phyloP scores from a whole-genome alignment of 2,888 invertebrate genomes.

The Ischnus inquisitorius region DNA sequence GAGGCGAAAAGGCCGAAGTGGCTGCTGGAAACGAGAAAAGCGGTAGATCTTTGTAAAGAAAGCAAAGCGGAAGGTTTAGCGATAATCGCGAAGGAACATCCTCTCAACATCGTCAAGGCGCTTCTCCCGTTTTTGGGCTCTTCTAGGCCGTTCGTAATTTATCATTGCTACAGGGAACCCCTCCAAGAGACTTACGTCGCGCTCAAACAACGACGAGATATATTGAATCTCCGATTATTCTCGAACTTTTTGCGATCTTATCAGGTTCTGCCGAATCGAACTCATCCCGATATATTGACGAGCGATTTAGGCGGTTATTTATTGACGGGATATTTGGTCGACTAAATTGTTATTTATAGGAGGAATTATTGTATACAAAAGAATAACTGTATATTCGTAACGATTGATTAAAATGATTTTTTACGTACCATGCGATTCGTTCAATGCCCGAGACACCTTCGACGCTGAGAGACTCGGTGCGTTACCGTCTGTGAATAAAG shows the following conservation, averaged over 20 bases:
- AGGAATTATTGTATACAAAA: slow-evolving; percentile 36
- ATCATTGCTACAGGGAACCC: slow-evolving; percentile 93
- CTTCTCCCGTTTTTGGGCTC: slow-evolving; percentile 92
- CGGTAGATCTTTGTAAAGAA: slow-evolving; percentile 87
- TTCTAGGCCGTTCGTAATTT: slow-evolving; percentile 95
- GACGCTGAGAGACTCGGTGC: neutral
- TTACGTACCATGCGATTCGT: neutral
- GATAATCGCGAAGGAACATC: slow-evolving; percentile 95
- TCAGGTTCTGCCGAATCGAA: slow-evolving; percentile 95
- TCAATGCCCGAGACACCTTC: neutral
- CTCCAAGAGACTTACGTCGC: slow-evolving; percentile 93
- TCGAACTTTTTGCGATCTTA: slow-evolving; percentile 96
- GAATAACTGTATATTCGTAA: slow-evolving; percentile 15
- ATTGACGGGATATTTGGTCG: slow-evolving; percentile 89
- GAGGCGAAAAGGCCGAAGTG: slow-evolving; percentile 76
- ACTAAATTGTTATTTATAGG: slow-evolving; percentile 64
- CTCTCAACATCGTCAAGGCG: slow-evolving; percentile 91
- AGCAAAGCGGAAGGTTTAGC: slow-evolving; percentile 91
- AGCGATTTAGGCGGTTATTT: slow-evolving; percentile 95
- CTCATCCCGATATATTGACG: slow-evolving; percentile 98
- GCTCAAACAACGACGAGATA: slow-evolving; percentile 90
- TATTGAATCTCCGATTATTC: slow-evolving; percentile 92
- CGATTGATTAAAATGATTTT: slow-evolving; percentile 56
- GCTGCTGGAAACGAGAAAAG: slow-evolving; percentile 85
- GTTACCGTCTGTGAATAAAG: neutral